Percentiles rank a stretch among this genome's conserved stretches.
phyloP scores from a whole-genome alignment of 2,797 vertebrate species.

The Tenualosa thibaudeaui region DNA sequence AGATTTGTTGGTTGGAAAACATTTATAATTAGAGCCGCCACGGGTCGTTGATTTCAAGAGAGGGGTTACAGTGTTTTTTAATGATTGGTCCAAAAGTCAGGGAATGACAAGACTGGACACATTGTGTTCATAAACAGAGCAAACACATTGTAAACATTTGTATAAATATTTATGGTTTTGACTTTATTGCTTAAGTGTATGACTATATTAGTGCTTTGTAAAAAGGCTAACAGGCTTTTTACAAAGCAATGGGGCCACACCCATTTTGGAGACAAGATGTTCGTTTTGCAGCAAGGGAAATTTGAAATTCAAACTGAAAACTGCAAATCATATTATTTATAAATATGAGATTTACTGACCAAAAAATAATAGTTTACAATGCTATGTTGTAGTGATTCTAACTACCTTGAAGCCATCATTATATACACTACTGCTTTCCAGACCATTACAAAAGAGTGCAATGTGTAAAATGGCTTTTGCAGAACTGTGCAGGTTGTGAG shows the following conservation, averaged over 20 bases:
- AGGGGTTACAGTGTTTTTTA: background rate
- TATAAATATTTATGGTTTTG: background rate
- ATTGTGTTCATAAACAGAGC: background rate
- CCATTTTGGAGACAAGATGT: background rate
- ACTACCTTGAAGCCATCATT: background rate
- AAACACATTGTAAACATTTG: background rate
- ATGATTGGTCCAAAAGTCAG: constrained; percentile 13
- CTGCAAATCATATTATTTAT: background rate
- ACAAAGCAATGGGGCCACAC: too few species aligned
- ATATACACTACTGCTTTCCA: background rate
- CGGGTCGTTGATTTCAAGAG: constrained; percentile 45
- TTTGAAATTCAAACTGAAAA: background rate
- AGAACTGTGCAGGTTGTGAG: background rate
- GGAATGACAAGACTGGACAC: background rate
- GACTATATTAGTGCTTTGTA: background rate
- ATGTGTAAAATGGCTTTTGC: background rate
- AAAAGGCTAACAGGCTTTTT: background rate
- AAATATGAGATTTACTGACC: background rate
- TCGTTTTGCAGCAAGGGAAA: background rate
- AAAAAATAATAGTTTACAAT: background rate
- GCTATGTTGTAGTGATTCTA: background rate
- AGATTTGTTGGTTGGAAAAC: constrained; percentile 57
- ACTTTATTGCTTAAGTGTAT: background rate
- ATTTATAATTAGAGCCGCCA: constrained; percentile 68
- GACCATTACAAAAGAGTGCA: background rate